phyloP scores from a whole-genome alignment of 2,797 vertebrate genomes.

The Propithecus deckenii region DNA sequence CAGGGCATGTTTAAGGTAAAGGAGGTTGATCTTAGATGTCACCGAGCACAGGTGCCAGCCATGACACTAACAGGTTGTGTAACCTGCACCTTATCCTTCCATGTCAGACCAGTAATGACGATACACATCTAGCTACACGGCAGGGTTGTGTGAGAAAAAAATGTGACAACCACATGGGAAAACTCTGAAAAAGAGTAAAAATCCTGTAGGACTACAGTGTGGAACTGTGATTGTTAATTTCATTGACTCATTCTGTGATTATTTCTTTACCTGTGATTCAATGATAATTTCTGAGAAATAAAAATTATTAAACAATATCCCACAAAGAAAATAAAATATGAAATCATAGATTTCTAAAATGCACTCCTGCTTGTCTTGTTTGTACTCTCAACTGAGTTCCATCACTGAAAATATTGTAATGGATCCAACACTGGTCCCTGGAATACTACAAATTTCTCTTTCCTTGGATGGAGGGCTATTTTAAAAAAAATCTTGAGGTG shows the following conservation, averaged over 20 bases:
- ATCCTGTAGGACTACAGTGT: not conserved
- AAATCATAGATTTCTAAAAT: not conserved
- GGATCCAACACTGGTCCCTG: not conserved
- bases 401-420: not conserved
- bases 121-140: not conserved
- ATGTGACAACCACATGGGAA: not conserved
- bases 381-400: not conserved
- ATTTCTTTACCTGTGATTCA: not conserved
- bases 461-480: not conserved
- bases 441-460: not conserved
- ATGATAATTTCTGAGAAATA: not conserved
- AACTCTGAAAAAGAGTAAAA: not conserved
- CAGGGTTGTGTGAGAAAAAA: not conserved
- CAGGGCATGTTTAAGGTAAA: not conserved
- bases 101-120: not conserved
- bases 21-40: not conserved
- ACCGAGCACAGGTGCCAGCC: not conserved
- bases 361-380: not conserved
- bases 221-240: not conserved
- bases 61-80: not conserved
- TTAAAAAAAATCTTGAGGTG: not conserved
- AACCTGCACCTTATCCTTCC: not conserved
- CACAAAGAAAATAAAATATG: not conserved
- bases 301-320: not conserved
- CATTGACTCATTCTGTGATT: not conserved